Percentiles rank a stretch among this genome's conserved stretches.
Conservation (phyloP, 2,797 vertebrate species). For the Prionace glauca region DNA sequence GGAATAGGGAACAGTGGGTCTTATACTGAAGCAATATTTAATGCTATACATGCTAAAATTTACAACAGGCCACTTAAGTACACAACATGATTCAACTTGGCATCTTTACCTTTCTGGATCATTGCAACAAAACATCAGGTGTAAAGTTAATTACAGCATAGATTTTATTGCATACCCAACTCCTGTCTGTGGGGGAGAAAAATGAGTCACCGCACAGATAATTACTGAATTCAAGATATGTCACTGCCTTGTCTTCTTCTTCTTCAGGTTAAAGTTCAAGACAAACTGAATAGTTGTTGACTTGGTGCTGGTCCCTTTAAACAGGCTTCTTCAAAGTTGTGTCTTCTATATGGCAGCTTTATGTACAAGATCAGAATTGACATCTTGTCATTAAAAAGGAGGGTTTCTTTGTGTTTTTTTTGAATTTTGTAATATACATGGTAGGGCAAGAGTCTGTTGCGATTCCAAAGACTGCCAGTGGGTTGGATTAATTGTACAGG, state of each 20-base stretch:
- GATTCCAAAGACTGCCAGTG: slow-evolving; percentile 4
- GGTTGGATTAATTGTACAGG: slow-evolving; percentile 29
- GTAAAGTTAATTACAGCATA: slow-evolving; percentile 62
- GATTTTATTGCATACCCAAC: slow-evolving; percentile 64
- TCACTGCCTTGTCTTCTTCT: slow-evolving; percentile 28
- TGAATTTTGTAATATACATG: slow-evolving; percentile 33
- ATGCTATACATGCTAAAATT: slow-evolving; percentile 65
- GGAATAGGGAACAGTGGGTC: slow-evolving; percentile 48
- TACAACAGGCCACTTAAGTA: slow-evolving; percentile 63
- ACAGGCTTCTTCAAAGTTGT: slow-evolving; percentile 15
- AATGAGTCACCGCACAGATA: slow-evolving; percentile 68
- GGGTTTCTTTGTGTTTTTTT: background rate
- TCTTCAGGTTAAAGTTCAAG: slow-evolving; percentile 32
- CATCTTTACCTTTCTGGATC: slow-evolving; percentile 50
- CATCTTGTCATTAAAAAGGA: slow-evolving; percentile 35
- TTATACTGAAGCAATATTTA: slow-evolving; percentile 58
- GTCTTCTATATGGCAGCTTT: slow-evolving; percentile 14
- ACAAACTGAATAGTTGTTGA: background rate
- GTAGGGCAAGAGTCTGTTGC: slow-evolving; percentile 28
- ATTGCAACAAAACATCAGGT: slow-evolving; percentile 61
- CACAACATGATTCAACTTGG: slow-evolving; percentile 54
- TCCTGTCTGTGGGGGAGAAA: slow-evolving; percentile 59
- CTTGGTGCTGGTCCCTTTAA: slow-evolving; percentile 26
- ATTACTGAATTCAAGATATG: slow-evolving; percentile 34
- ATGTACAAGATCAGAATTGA: slow-evolving; percentile 34